phyloP scores from a whole-genome alignment of 2,888 invertebrate genomes.

The Bombylius discolor region DNA sequence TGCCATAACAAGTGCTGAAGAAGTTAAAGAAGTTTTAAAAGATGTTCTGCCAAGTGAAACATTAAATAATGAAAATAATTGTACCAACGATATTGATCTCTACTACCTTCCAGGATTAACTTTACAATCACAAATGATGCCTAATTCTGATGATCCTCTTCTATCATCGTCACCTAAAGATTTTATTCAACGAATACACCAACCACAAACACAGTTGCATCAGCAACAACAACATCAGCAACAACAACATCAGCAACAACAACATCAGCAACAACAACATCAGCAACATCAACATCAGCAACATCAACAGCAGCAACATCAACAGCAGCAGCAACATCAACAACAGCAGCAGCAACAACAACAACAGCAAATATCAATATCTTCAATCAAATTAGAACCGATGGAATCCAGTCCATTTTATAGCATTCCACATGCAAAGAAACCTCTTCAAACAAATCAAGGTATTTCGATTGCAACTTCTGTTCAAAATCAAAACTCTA shows the following conservation, averaged over 20 bases:
- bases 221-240: conserved; percentile 12
- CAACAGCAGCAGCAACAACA: conserved; percentile 14
- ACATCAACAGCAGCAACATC: conserved; percentile 19
- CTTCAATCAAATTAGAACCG: conserved; percentile 3
- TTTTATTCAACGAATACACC: conserved; percentile 38
- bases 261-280: conserved; percentile 3
- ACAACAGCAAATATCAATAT: conserved; percentile 10
- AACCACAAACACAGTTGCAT: conserved; percentile 1
- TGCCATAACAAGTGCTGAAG: conserved; percentile 75
- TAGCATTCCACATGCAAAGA: conserved; percentile 10
- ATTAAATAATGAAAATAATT: conserved; percentile 41
- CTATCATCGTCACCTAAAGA: conserved; percentile 74
- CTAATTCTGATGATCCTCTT: conserved; percentile 75
- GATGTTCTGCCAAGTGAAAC: conserved; percentile 73
- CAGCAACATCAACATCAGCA: conserved; percentile 13
- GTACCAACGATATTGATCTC: conserved; percentile 37
- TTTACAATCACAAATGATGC: conserved; percentile 70
- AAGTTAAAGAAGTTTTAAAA: conserved; percentile 73
- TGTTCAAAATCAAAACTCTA: conserved; percentile 9
- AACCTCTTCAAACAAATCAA: conserved; percentile 53
- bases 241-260: conserved; percentile 20
- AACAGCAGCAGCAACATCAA: conserved; percentile 1
- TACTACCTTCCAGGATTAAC: conserved; percentile 38
- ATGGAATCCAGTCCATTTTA: conserved; percentile 4
- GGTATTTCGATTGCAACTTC: conserved; percentile 39